These are phyloP conservation scores for Malthinus seriepunctatus DNA, from an alignment of 2,888 invertebrate genomes.

Conservation along the genomic window DNA sequence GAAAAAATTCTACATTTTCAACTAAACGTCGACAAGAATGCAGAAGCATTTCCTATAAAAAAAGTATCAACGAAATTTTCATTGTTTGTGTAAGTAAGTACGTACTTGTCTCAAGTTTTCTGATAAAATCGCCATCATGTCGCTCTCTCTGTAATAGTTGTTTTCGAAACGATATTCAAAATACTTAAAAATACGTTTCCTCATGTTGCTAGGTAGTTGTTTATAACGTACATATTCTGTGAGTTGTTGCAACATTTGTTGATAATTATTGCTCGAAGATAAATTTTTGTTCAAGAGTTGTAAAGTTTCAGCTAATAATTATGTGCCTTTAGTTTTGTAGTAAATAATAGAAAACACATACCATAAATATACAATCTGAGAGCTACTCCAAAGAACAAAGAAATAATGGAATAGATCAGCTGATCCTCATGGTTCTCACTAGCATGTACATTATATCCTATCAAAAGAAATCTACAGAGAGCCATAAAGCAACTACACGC, in stretches of 20 bases:
- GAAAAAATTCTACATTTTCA: constrained; percentile 60
- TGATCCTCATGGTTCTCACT: constrained; percentile 2
- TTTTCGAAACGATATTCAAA: constrained; percentile 52
- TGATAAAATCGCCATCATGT: constrained; percentile 51
- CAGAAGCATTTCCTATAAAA: constrained; percentile 58
- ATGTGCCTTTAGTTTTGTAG: neutral
- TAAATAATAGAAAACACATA: neutral
- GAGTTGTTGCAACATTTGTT: constrained; percentile 48
- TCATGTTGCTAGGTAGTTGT: constrained; percentile 49
- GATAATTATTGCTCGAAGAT: constrained; percentile 40
- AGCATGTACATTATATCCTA: constrained; percentile 18
- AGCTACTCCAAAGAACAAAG: constrained; percentile 25
- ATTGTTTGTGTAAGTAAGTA: too few relatives aligned
- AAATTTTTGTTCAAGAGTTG: constrained; percentile 40
- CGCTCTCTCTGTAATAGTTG: constrained; percentile 49
- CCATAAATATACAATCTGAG: constrained; percentile 27
- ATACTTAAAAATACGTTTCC: constrained; percentile 48
- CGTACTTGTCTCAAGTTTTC: constrained; percentile 48
- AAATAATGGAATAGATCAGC: constrained; percentile 28
- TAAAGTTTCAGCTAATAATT: constrained; percentile 35
- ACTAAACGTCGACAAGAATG: constrained; percentile 61
- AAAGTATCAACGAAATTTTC: too few relatives aligned
- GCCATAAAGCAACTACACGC: constrained; percentile 11
- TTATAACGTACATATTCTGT: constrained; percentile 54
- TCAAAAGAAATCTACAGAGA: constrained; percentile 15